phyloP scores from a whole-genome alignment of 2,888 invertebrate species.

The Brenthis hecate region DNA sequence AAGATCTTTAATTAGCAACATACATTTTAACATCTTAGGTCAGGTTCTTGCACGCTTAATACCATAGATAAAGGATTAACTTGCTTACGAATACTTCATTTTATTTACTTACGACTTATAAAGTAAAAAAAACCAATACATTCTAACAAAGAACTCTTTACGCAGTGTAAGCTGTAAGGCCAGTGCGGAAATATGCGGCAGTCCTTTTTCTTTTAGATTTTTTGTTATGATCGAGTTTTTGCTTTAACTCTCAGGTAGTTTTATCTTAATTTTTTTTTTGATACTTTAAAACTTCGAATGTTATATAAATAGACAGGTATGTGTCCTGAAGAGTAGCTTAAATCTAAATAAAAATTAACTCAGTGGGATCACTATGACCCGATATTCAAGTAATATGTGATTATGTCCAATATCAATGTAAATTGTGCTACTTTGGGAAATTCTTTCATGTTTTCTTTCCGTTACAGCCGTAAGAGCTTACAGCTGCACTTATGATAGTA shows the following conservation, averaged over 20 bases:
- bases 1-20: too few relatives aligned
- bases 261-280: too few relatives aligned
- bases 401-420: conserved; percentile 5
- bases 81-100: too few relatives aligned
- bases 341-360: too few relatives aligned
- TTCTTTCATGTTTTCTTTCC: conserved; percentile 10
- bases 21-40: too few relatives aligned
- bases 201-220: conserved; percentile 22
- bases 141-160: conserved; percentile 28
- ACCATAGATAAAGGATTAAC: too few relatives aligned
- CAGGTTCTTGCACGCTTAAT: too few relatives aligned
- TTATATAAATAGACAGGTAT: too few relatives aligned
- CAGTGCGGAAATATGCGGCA: conserved; percentile 31
- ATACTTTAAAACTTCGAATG: too few relatives aligned
- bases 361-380: background rate
- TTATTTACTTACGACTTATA: conserved; percentile 2
- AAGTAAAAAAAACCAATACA: conserved; percentile 13
- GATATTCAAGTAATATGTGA: conserved; percentile 2
- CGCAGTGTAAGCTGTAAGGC: conserved; percentile 19
- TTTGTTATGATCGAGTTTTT: conserved; percentile 5
- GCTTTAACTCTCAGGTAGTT: background rate
- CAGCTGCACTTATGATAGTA: conserved; percentile 12
- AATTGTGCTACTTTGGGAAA: background rate
- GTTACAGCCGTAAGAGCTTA: conserved; percentile 5
- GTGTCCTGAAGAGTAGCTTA: too few relatives aligned